Base-by-base conservation (phyloP, 1,140 invertebrate species). In the Brachystomella parvula region DNA sequence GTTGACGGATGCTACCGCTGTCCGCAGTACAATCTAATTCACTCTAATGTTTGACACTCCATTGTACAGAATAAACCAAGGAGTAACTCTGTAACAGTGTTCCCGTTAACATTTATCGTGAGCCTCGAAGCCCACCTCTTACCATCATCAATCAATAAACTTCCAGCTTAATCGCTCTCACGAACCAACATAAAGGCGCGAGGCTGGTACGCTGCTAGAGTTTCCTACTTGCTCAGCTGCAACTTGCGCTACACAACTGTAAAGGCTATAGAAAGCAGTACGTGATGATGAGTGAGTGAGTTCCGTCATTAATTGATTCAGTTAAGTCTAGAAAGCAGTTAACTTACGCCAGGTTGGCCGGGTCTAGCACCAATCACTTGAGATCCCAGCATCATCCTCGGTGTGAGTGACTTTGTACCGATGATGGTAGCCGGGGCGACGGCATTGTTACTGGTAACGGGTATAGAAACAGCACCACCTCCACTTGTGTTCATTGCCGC, bases 291-390 rank as follows among this genome's bases (percentile, higher is more conserved):
- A 39, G 6, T 6, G 19, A 6, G 35, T 39, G 35, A 39, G 35
- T 39, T 9, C 24, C 12, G 32, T 29, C 3, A 53, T 15, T 62
- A 3, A 35, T 47, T 44, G 9, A 57, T 49, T 53, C 12, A 19
- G 6, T 53, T 53, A n/a, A n/a, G n/a, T n/a, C n/a, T n/a, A n/a
- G n/a, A n/a, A n/a, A n/a, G n/a, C n/a, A n/a, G n/a, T n/a, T n/a
- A n/a, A 83, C 86, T 86, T 85, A 90, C 88, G 77, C 85, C 86
- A 75, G 88, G 87, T 75, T 84, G 83, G 74, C 89, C 87, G 66
- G 89, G 86, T 76, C 90, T 82, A 28, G 87, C 81, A 65, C 87
- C 87, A 70, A 93, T 85, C 76, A 91, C 89, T 63, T 84, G 84
- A 74, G 85, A 83, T 70, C 86, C 86, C 73, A 90, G 86, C 67